Base-by-base conservation (phyloP, 2,113 vertebrate genomes). In the Hyperoodon ampullatus region DNA sequence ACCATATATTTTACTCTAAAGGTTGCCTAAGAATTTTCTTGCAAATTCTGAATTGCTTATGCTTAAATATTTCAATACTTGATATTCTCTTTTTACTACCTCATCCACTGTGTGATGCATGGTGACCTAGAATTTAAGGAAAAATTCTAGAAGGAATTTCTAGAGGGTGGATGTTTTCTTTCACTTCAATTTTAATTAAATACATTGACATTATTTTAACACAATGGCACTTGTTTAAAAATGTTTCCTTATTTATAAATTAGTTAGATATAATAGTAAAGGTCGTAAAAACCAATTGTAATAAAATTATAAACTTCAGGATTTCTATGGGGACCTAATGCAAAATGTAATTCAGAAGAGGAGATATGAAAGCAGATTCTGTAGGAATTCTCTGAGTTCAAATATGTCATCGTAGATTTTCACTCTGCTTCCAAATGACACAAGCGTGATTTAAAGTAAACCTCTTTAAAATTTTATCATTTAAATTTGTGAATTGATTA, bases 121-220 rank as follows among this genome's bases (percentile, higher is more conserved):
- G 1, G 15, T 72, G 42, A 77, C 28, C 21, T 65, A 9, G 26
- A 90, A 94, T 71, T 93, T 86, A 50, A 26, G 3, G 2, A 35
- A 86, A 68, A 35, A 35, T 24, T 66, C 18, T 66, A 61, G 39
- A 39, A 77, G 35, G 21, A 93, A 33, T 1, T 44, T 78, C 8
- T 14, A 44, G 7, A 71, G 8, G 0, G 10, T 84, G 1, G 0
- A 33, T 44, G 1, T 1, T 74, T 2, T 33, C 2, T 63, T 28
- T 88, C 10, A 58, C 16, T 72, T 6, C 11, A 33, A 15, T 21
- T 3, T 61, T 87, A 71, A 77, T 84, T 70, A 80, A 80, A 33
- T 61, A 72, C 11, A 18, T 24, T 47, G 23, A 16, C 23, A 23
- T 60, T 70, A 30, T 23, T 65, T 74, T 91, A 55, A 19, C 35